Evolutionary conservation across 2,888 invertebrate species (phyloP).

Genomic region (Stramonita haemastoma): DNA sequence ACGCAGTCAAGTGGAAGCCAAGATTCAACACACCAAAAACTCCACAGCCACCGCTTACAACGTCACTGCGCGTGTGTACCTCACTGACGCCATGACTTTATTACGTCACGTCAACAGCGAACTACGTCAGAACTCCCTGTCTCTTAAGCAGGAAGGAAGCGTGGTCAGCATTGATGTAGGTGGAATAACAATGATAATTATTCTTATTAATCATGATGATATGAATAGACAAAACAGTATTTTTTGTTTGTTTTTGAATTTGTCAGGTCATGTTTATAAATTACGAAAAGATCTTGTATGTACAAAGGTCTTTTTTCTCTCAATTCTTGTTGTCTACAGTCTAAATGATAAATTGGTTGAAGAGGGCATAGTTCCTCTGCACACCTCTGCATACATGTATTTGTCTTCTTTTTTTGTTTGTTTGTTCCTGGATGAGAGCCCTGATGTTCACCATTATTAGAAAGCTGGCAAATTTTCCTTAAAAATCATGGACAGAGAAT

Average conservation of each 20-base stretch:
- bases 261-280: no score
- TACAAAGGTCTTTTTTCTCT: neutral
- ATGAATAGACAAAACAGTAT: neutral
- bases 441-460: no score
- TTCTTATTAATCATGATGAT: no score
- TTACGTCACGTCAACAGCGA: constrained; percentile 35
- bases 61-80: constrained; percentile 46
- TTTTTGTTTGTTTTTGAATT: no score
- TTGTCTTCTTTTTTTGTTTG: no score
- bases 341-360: no score
- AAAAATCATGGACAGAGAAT: neutral
- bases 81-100: constrained; percentile 42
- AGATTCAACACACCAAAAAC: neutral
- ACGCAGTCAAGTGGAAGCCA: neutral
- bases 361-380: no score
- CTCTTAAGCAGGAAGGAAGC: constrained; percentile 39
- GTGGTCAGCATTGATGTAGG: constrained; percentile 46
- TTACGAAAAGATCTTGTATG: neutral
- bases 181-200: no score
- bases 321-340: no score
- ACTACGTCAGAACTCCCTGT: constrained; percentile 46
- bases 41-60: constrained; percentile 51
- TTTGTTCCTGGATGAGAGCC: no score
- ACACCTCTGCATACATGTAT: no score
- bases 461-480: neutral